These are phyloP conservation scores for Phoenicopterus ruber DNA, from an alignment of 2,113 vertebrate species.

Conservation along the genomic window DNA sequence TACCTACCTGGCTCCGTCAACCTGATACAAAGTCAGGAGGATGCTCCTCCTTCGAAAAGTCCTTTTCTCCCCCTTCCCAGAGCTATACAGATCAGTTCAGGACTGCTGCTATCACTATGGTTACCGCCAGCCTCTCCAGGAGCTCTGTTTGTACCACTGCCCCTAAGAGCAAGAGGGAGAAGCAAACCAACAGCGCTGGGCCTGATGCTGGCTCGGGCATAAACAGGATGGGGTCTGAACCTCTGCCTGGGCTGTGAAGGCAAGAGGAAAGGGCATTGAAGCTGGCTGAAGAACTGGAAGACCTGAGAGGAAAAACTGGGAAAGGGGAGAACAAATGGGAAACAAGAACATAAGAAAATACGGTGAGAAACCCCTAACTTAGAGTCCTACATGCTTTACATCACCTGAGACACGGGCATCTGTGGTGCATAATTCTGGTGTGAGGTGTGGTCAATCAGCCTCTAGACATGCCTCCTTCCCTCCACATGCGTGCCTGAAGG, in stretches of 20 bases:
- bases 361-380: too few relatives aligned
- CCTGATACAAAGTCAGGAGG: not conserved
- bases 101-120: slow-evolving; percentile 24
- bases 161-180: not conserved
- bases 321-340: not conserved
- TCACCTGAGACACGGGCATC: not conserved
- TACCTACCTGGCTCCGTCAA: not conserved
- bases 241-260: not conserved
- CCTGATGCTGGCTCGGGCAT: not conserved
- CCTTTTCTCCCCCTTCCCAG: not conserved
- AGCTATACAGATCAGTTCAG: not conserved
- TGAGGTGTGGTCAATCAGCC: not conserved
- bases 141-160: not conserved
- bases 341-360: not conserved
- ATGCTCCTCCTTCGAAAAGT: not conserved
- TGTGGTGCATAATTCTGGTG: not conserved
- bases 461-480: not conserved
- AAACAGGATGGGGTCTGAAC: not conserved
- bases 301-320: not conserved
- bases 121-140: slow-evolving; percentile 22
- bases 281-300: not conserved
- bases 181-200: not conserved
- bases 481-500: not conserved
- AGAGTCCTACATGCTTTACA: not conserved
- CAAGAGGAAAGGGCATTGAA: not conserved